Base-by-base conservation (phyloP, 1,140 invertebrate genomes). In the Lanistes nyassanus region DNA sequence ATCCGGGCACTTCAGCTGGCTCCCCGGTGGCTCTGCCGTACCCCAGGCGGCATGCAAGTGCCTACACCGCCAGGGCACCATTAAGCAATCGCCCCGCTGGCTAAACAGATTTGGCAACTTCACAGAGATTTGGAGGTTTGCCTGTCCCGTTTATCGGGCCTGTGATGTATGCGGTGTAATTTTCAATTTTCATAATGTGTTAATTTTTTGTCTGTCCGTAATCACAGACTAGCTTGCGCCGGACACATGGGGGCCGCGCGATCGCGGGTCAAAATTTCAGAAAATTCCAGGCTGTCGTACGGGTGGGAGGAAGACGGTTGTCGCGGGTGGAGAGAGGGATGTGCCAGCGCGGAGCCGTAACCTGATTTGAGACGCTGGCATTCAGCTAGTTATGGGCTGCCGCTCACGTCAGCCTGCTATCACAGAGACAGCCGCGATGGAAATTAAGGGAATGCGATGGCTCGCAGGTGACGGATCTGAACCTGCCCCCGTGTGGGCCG, bases 111-210 rank as follows among this genome's bases (percentile, higher is more conserved):
- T 42, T 67, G 36, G 37, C 65, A 67, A 67, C 65, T 67, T 37
- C 65, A 67, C 65, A n/a, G 65, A 67, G 65, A 67, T 67, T 67
- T 67, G 42, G 65, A n/a, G 19, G 19, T 39, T 19, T 37, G 21
- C 65, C 37, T 42, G 34, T 37, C n/a, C 65, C 37, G 23, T 67
- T 67, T n/a, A 23, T 37, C 36, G 42, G 34, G 37, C 34, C 21
- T 39, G 65, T 67, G 65, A 67, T 67, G 65, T 67, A 67, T 67
- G 34, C 65, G 39, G 65, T 67, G 65, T 67, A 67, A 67, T 67
- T 67, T 67, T 67, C 65, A 67, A 67, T 67, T 67, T 67, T 67
- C 65, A 67, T 67, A 67, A 67, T 67, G 65, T 67, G 39, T 67
- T 67, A n/a, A n/a, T n/a, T n/a, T n/a, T n/a, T n/a, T n/a, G n/a